Evolutionary conservation across 2,797 vertebrate species (phyloP), one percentile per base, ranked within the genome.

Genomic region (Cynopterus sphinx): DNA sequence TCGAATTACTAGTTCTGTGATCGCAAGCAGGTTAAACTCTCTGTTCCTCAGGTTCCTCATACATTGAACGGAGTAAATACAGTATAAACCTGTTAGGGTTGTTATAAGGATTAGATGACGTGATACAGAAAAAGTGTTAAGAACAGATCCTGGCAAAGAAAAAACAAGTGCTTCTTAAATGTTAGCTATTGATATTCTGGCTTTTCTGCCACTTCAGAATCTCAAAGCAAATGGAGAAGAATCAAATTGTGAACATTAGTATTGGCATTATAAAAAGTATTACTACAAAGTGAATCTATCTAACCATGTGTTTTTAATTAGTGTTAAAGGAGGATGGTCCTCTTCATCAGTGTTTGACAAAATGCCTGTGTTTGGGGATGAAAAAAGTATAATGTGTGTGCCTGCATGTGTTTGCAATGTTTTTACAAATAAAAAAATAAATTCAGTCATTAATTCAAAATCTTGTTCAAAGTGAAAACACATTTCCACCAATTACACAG

Each of bases 281-380:
- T 57, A 15, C 55, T 93, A 9, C 51, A 86, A 89, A 90, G 73
- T 70, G 43, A 91, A 83, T 88, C 75, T 96, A 90, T 83, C 90
- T 94, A 95, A 96, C 94, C 84, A 39, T 78, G 17, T 92, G 53
- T 68, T 96, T 92, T 97, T 51, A 94, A 96, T 96, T 94, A 92
- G 93, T 92, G 95, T 96, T 22, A 86, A 92, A 95, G 83, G 68
- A 87, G 79, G 41, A 91, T 46, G 59, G 49, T 46, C 59, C 19
- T 89, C 36, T 17, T 59, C 65, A 67, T 87, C 67, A 63, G 31
- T 41, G 36, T 65, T 85, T 96, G 91, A 91, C 79, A 87, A 70
- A 59, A 89, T 67, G 65, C 93, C 91, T 90, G 26, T 74, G n/a
- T 82, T 75, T 91, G 59, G 78, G n/a, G 16, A 84, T 94, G n/a